phyloP scores from a whole-genome alignment of 1,140 invertebrate genomes.

The Drosophila asahinai region DNA sequence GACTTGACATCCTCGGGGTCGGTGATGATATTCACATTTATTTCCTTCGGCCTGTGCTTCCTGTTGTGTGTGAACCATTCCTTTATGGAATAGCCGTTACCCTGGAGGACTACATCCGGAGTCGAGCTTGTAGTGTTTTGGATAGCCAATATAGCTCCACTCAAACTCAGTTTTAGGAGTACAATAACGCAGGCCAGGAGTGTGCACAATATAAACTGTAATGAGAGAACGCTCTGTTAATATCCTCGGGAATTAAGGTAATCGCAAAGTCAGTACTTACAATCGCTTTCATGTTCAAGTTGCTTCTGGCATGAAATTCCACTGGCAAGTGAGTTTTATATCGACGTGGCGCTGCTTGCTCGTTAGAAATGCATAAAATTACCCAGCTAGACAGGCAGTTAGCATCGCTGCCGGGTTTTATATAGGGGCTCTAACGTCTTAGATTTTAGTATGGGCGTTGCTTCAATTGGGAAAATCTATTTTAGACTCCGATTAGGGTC shows the following conservation, averaged over 20 bases:
- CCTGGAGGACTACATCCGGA: background rate
- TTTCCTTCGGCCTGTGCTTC: constrained; percentile 12
- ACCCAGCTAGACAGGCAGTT: constrained; percentile 46
- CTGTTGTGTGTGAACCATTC: constrained; percentile 4
- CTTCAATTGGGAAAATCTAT: constrained; percentile 35
- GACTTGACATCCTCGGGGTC: background rate
- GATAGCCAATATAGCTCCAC: background rate
- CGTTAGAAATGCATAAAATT: constrained; percentile 59
- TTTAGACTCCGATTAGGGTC: background rate
- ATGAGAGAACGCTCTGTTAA: background rate
- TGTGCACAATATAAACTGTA: constrained; percentile 18
- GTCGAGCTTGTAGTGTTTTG: background rate
- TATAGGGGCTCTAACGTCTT: constrained; percentile 1
- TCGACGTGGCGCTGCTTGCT: constrained; percentile 40
- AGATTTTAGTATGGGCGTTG: constrained; percentile 27
- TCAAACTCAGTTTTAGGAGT: constrained; percentile 18
- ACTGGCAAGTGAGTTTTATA: constrained; percentile 54
- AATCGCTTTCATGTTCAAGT: constrained; percentile 59
- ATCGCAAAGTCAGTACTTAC: constrained; percentile 46
- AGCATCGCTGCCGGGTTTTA: constrained; percentile 4
- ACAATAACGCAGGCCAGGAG: constrained; percentile 21
- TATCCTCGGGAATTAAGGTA: constrained; percentile 3
- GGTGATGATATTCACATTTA: constrained; percentile 3
- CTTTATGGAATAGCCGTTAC: background rate
- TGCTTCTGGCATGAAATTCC: constrained; percentile 39